Percentiles rank a stretch among this genome's conserved stretches.
Conservation (phyloP, 1,140 invertebrate species). For the Chionoecetes opilio region DNA sequence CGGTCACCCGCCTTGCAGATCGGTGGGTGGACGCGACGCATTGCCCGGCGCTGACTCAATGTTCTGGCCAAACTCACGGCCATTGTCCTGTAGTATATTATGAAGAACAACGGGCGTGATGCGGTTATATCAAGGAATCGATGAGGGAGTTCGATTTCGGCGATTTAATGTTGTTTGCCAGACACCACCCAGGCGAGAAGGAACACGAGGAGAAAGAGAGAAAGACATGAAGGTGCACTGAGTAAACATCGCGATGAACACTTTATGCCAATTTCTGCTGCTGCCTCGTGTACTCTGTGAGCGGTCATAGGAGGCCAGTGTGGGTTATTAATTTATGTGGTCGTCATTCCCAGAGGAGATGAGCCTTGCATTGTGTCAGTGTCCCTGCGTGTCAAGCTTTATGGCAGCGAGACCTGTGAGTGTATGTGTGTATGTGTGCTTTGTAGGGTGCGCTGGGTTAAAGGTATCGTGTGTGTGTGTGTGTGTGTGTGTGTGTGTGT, state of each 20-base stretch:
- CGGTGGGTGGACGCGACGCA: background rate
- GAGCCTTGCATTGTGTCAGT: background rate
- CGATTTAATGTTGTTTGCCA: background rate
- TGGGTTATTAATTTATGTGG: slow-evolving; percentile 52
- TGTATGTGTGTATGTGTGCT: background rate
- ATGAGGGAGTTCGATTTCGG: background rate
- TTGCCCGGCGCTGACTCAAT: slow-evolving; percentile 12
- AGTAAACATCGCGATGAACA: slow-evolving; percentile 4
- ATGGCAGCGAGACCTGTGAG: background rate
- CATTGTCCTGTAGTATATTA: background rate
- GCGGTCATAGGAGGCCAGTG: background rate
- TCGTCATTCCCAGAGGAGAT: background rate
- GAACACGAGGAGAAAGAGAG: background rate
- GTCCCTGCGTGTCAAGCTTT: background rate
- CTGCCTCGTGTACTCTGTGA: background rate
- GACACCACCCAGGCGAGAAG: background rate
- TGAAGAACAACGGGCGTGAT: slow-evolving; percentile 28
- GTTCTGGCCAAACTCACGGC: background rate
- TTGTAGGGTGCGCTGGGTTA: background rate
- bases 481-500: slow-evolving; percentile 57
- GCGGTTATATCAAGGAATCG: background rate
- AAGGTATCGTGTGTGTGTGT: background rate
- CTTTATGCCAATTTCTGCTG: background rate
- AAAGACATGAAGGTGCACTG: background rate
- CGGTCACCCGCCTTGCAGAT: background rate